A percentile compares a stretch with the other conserved stretches of the same genome.
Evolutionary conservation across 1,140 invertebrate species (phyloP).

Genomic region (roundworm (Caenorhabditis elegans)): WBcel235 BX284602.5:97501-98000

Average conservation of each 20-base stretch:
- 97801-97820: background rate
- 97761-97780: slow-evolving; percentile 41
- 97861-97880: slow-evolving; percentile 2
- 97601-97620: slow-evolving; percentile 34
- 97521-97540: background rate
- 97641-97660: slow-evolving; percentile 23
- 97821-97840: background rate
- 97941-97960: slow-evolving; percentile 26
- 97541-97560: background rate
- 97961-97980: too few relatives aligned
- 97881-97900: slow-evolving; percentile 41
- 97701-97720: slow-evolving; percentile 32
- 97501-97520: background rate
- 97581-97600: slow-evolving; percentile 32
- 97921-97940: slow-evolving; percentile 33
- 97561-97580: slow-evolving; percentile 1
- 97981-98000: too few relatives aligned
- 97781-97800: slow-evolving; percentile 37
- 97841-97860: slow-evolving; percentile 27
- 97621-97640: slow-evolving; percentile 6
- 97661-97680: background rate
- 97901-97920: slow-evolving; percentile 45
- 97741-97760: slow-evolving; percentile 45
- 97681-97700: background rate
- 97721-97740: slow-evolving; percentile 37